phyloP scores from a whole-genome alignment of 1,140 invertebrate genomes.

The Panulirus ornatus region DNA sequence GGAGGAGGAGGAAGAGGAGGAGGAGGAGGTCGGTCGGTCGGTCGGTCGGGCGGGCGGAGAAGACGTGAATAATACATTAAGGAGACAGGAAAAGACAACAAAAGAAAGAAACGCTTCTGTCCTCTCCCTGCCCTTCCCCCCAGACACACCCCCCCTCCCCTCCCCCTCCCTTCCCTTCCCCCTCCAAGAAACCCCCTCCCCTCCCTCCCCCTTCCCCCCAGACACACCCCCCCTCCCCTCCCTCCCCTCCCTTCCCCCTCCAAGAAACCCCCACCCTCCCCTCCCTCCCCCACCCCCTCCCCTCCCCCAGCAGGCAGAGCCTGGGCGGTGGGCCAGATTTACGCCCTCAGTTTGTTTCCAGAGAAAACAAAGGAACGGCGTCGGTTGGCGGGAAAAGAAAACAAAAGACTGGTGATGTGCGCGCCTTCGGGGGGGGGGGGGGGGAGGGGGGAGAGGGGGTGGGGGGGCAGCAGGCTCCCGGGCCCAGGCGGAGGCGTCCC shows the following conservation, averaged over 20 bases:
- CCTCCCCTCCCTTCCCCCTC: background rate
- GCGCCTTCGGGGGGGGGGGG: conserved; percentile 1
- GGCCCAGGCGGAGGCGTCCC: too few relatives aligned
- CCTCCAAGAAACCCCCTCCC: too few relatives aligned
- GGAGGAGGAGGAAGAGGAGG: background rate
- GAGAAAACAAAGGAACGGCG: conserved; percentile 51
- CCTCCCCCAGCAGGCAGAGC: background rate
- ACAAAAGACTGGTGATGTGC: conserved; percentile 34
- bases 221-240: background rate
- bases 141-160: too few relatives aligned
- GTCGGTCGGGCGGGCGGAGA: too few relatives aligned
- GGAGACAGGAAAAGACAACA: too few relatives aligned
- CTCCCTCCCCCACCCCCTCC: background rate
- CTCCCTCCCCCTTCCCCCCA: background rate
- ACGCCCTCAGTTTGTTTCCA: conserved; percentile 34
- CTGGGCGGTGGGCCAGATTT: too few relatives aligned
- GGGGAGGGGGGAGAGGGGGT: background rate
- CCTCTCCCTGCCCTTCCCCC: too few relatives aligned
- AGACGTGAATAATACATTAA: too few relatives aligned
- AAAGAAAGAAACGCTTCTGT: too few relatives aligned
- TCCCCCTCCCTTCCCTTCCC: too few relatives aligned
- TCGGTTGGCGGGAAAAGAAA: conserved; percentile 40
- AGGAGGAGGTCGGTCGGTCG: background rate
- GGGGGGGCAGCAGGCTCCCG: too few relatives aligned
- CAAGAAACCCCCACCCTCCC: conserved; percentile 1